Conservation (phyloP, 2,113 vertebrate species). For the Myocastor coypus region DNA sequence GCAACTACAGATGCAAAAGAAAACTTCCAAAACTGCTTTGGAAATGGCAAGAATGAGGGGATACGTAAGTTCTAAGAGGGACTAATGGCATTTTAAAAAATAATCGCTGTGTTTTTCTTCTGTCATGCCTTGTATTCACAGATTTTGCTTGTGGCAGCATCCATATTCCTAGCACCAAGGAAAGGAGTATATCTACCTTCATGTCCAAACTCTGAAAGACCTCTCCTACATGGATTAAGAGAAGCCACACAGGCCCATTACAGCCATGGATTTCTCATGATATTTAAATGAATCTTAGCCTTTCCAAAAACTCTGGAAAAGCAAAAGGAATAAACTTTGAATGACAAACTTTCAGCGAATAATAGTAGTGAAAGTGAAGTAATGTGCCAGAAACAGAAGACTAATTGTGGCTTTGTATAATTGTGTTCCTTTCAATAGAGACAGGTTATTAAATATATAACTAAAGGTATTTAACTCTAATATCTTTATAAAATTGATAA, state of each 20-base stretch:
- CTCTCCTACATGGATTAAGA: neutral
- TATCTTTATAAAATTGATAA: conserved; percentile 68
- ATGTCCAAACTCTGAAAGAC: neutral
- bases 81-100: neutral
- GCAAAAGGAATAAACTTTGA: conserved; percentile 20
- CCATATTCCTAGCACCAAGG: neutral
- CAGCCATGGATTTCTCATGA: neutral
- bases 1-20: neutral
- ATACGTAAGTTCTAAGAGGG: neutral
- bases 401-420: conserved; percentile 28
- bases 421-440: conserved; percentile 59
- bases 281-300: conserved; percentile 47
- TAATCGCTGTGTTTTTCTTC: neutral
- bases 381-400: neutral
- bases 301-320: neutral
- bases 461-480: conserved; percentile 50
- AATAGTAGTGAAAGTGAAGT: conserved; percentile 37
- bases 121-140: neutral
- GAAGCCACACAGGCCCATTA: neutral
- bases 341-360: conserved; percentile 34
- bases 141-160: neutral
- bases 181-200: neutral
- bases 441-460: conserved; percentile 62
- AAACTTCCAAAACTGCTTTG: neutral
- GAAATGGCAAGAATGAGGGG: neutral